Percentiles rank a stretch among this genome's conserved stretches.
phyloP scores from a whole-genome alignment of 2,888 invertebrate species.

The Zaprionus obscuricornis region DNA sequence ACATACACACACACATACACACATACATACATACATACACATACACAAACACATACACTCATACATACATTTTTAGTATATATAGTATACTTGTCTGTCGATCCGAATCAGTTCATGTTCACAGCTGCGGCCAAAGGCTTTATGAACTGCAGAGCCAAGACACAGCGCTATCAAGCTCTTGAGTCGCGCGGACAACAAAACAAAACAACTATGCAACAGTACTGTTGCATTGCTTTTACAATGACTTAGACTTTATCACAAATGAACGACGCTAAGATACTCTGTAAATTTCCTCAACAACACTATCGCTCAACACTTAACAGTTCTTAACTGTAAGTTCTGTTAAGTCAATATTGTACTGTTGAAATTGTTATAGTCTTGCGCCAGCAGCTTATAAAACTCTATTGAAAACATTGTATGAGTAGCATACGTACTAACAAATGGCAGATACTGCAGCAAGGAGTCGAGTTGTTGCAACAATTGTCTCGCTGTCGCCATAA shows the following conservation, averaged over 20 bases:
- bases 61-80: background rate
- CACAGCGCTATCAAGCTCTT: conserved; percentile 34
- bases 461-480: conserved; percentile 28
- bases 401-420: too few relatives aligned
- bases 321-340: too few relatives aligned
- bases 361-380: too few relatives aligned
- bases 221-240: too few relatives aligned
- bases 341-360: too few relatives aligned
- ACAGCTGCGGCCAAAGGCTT: conserved; percentile 62
- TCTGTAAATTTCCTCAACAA: background rate
- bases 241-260: too few relatives aligned
- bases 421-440: conserved; percentile 9
- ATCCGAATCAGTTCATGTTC: conserved; percentile 39
- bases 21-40: background rate
- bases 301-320: too few relatives aligned
- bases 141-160: conserved; percentile 50
- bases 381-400: too few relatives aligned
- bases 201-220: conserved; percentile 34
- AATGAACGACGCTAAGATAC: conserved; percentile 2
- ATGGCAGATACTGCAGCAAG: background rate
- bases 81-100: too few relatives aligned
- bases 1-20: background rate
- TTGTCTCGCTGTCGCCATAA: conserved; percentile 40
- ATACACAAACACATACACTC: background rate
- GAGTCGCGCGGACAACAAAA: conserved; percentile 28